Evolutionary conservation across 1,140 invertebrate species (phyloP).

Genomic region (Dreissena polymorpha): DNA sequence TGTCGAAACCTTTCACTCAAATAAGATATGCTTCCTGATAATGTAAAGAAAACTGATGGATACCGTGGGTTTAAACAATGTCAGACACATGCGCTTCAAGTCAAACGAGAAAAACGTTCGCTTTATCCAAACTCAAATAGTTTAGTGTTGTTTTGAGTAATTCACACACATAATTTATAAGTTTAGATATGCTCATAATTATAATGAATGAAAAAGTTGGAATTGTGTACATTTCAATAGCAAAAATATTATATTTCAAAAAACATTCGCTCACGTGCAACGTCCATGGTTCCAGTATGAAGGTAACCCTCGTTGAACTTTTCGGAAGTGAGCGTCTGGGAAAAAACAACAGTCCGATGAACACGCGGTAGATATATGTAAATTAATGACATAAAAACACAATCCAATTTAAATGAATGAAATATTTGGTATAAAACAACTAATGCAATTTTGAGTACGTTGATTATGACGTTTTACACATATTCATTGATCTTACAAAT

Average conservation of each 20-base stretch:
- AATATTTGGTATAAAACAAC: no score
- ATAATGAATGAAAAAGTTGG: not conserved
- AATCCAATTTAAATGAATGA: no score
- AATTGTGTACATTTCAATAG: not conserved
- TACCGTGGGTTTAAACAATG: not conserved
- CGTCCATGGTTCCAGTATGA: not conserved
- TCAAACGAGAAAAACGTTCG: no score
- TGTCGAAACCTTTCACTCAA: not conserved
- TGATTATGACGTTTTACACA: no score
- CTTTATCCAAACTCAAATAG: not conserved
- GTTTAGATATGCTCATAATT: not conserved
- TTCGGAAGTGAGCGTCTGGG: not conserved
- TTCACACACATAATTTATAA: not conserved
- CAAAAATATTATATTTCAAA: not conserved
- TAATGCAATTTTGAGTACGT: no score
- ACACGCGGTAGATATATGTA: no score
- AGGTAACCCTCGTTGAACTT: not conserved
- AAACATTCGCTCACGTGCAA: not conserved
- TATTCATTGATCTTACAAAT: no score
- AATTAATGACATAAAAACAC: no score
- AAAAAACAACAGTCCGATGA: not conserved
- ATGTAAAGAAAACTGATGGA: not conserved
- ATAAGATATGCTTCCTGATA: not conserved
- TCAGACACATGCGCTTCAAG: no score
- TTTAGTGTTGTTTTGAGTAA: not conserved